A percentile compares a stretch with the other conserved stretches of the same genome.
phyloP scores from a whole-genome alignment of 2,797 vertebrate species.

The Myiotriccus ornatus region DNA sequence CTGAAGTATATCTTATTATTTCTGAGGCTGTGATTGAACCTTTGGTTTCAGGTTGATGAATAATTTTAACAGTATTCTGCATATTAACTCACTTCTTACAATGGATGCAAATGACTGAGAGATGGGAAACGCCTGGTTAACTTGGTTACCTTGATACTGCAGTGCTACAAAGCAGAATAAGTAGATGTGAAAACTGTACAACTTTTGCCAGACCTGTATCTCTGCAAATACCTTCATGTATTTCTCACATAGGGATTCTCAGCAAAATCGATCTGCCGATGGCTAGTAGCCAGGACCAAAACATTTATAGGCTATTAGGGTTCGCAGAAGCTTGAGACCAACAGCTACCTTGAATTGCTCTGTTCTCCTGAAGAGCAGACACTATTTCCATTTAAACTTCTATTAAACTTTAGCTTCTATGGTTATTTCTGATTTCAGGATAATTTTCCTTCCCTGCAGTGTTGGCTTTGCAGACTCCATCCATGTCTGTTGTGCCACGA shows the following conservation, averaged over 20 bases:
- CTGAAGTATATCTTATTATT: conserved; percentile 31
- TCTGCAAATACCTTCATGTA: not conserved
- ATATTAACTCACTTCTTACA: not conserved
- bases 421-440: not conserved
- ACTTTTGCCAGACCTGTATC: not conserved
- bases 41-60: conserved; percentile 30
- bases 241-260: not conserved
- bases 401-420: not conserved
- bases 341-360: not conserved
- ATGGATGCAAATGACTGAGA: not conserved
- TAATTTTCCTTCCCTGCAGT: not conserved
- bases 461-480: not conserved
- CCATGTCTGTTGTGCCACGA: not conserved
- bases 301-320: not conserved
- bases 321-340: not conserved
- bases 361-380: not conserved
- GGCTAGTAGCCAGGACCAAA: not conserved
- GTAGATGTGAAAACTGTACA: not conserved
- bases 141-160: not conserved
- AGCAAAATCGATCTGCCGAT: not conserved
- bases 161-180: not conserved
- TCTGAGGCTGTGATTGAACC: not conserved
- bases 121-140: not conserved
- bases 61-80: conserved; percentile 7
- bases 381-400: not conserved